Evolutionary conservation across 2,888 invertebrate species (phyloP), one percentile per base, ranked within the genome.

Genomic region (Morinoia aosen): DNA sequence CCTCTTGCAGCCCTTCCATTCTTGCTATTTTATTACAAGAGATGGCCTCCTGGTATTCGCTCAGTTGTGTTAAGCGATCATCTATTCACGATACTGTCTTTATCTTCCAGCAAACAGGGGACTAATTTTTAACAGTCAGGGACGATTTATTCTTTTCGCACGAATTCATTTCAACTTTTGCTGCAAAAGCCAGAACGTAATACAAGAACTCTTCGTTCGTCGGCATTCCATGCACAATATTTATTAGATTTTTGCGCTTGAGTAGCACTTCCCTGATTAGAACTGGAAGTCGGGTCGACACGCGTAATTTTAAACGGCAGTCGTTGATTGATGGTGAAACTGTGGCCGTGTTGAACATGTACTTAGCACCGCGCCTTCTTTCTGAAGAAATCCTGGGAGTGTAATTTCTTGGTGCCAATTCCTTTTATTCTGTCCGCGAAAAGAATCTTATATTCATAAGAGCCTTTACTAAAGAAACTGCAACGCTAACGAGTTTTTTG

Each of bases 341-440:
- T 90, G 16, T 40, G 40, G 48, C 90, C 40, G 39, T 90, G 90
- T 90, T 90, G 39, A 90, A 90, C 90, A 90, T 90, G 90, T 48
- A 90, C 90, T 90, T 90, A 90, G 76, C 76, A 76, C 76, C 25
- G 25, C 40, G 40, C 39, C 39, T 39, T 90, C 90, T 33, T 90
- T 90, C 48, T 90, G 90, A 90, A 90, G 90, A 90, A 90, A 76
- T 76, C 61, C 61, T 33, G 40, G 39, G 90, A 39, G 40, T 48
- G 90, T 90, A 90, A 90, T 90, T 39, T 90, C 90, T 90, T 90
- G 90, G 90, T 90, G 90, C 39, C 39, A 40, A 90, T 90, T 90
- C 48, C 90, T 90, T 90, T 90, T 90, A 90, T 40, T 90, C 40
- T 39, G 90, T 48, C 40, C 48, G 40, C 11, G 40, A 90, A 90